These are phyloP conservation scores for Sebastolobus alascanus DNA, from an alignment of 2,797 vertebrate genomes.

Conservation along the genomic window DNA sequence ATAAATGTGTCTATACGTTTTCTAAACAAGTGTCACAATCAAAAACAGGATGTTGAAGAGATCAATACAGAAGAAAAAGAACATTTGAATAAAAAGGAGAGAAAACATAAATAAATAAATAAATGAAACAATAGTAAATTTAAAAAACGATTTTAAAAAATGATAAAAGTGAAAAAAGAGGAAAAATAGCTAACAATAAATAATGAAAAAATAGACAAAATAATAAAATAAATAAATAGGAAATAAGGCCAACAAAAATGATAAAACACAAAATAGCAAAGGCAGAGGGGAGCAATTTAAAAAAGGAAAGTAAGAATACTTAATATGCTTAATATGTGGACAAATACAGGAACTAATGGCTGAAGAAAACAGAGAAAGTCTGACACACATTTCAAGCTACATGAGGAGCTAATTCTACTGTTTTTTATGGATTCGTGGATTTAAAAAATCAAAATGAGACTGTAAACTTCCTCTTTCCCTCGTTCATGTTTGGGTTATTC, in stretches of 20 bases:
- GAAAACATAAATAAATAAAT: not conserved
- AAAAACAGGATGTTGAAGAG: not conserved
- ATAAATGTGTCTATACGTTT: rapidly evolving
- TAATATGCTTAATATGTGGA: not conserved
- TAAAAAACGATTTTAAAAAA: not conserved
- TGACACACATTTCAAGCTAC: not conserved
- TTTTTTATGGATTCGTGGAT: not conserved
- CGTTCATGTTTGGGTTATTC: constrained; percentile 22
- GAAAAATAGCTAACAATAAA: too few species aligned
- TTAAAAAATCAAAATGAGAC: not conserved
- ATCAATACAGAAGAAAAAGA: not conserved
- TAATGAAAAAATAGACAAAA: not conserved
- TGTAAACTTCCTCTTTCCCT: not conserved
- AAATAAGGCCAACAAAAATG: not conserved
- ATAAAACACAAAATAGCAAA: not conserved
- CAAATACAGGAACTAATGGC: not conserved
- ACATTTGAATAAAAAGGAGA: not conserved
- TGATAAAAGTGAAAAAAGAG: not conserved
- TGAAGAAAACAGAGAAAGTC: not conserved
- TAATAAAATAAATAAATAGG: not conserved
- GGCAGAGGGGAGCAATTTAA: not conserved
- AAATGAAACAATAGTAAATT: not conserved
- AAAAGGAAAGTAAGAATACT: not conserved
- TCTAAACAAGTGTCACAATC: not conserved
- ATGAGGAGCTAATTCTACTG: not conserved